These are phyloP conservation scores for Sporophila hypoxantha DNA, from an alignment of 2,113 vertebrate genomes.

Conservation along the genomic window DNA sequence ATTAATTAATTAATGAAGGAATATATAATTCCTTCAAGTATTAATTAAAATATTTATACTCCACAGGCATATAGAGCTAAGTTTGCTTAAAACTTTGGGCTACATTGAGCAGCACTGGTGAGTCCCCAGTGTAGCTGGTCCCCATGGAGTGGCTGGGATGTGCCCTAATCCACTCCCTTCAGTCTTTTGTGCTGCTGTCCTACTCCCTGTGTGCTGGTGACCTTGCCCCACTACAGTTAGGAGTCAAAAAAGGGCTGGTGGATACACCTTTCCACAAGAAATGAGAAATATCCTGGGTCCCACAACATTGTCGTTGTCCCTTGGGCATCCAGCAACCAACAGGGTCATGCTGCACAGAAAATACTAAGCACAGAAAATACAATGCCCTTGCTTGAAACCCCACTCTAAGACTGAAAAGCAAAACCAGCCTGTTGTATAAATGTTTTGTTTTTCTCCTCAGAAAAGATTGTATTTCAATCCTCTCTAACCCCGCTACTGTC, in stretches of 20 bases:
- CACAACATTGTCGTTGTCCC: rapidly evolving
- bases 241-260: not conserved
- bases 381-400: not conserved
- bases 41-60: not conserved
- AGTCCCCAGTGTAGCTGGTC: not conserved
- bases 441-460: not conserved
- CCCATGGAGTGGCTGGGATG: rapidly evolving
- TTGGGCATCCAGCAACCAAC: not conserved
- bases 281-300: not conserved
- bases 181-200: not conserved
- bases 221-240: rapidly evolving
- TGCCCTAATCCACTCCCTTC: not conserved
- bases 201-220: not conserved
- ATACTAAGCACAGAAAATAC: not conserved
- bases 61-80: not conserved
- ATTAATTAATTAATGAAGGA: not conserved
- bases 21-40: not conserved
- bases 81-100: not conserved
- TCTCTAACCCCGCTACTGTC: not conserved
- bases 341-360: not conserved
- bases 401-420: not conserved
- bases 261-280: not conserved
- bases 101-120: not conserved
- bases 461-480: not conserved
- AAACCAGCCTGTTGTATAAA: not conserved